Conservation (phyloP, 2,888 invertebrate genomes). For the Diloba caeruleocephala region DNA sequence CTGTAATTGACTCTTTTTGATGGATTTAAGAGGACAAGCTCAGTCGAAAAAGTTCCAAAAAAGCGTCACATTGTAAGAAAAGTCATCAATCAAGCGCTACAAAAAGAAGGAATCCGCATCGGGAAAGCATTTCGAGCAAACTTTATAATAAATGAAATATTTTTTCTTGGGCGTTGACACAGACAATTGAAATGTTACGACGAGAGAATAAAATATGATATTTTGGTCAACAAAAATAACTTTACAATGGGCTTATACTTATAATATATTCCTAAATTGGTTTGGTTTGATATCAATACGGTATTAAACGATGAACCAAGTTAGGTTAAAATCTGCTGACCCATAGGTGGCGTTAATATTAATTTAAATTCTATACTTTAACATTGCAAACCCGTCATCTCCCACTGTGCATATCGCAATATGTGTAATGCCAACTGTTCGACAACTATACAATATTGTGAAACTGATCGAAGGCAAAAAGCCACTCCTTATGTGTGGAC, state of each 20-base stretch:
- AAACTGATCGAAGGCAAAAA: slow-evolving; percentile 59
- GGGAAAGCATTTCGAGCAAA: slow-evolving; percentile 69
- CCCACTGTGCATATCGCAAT: slow-evolving; percentile 52
- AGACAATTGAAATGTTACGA: slow-evolving; percentile 67
- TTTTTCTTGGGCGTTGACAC: slow-evolving; percentile 65
- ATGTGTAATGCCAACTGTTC: slow-evolving; percentile 33
- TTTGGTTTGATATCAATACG: slow-evolving; percentile 33
- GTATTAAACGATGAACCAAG: slow-evolving; percentile 16
- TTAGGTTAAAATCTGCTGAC: slow-evolving; percentile 19
- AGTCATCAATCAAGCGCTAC: slow-evolving; percentile 80
- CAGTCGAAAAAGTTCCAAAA: slow-evolving; percentile 64
- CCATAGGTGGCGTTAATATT: slow-evolving; percentile 22
- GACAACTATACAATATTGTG: slow-evolving; percentile 57
- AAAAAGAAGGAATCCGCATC: slow-evolving; percentile 74
- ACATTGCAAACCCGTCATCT: slow-evolving; percentile 45
- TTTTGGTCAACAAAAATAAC: slow-evolving; percentile 41
- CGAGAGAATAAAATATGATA: slow-evolving; percentile 50
- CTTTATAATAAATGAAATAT: slow-evolving; percentile 70
- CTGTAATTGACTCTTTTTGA: slow-evolving; percentile 71
- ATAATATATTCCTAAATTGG: background rate
- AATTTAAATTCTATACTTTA: slow-evolving; percentile 21
- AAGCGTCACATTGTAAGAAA: slow-evolving; percentile 76
- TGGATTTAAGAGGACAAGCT: slow-evolving; percentile 66
- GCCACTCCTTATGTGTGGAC: slow-evolving; percentile 58
- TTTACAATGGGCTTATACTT: slow-evolving; percentile 16